These are phyloP conservation scores for Enteromius anoplus DNA, from an alignment of 2,797 vertebrate species.

Conservation along the genomic window DNA sequence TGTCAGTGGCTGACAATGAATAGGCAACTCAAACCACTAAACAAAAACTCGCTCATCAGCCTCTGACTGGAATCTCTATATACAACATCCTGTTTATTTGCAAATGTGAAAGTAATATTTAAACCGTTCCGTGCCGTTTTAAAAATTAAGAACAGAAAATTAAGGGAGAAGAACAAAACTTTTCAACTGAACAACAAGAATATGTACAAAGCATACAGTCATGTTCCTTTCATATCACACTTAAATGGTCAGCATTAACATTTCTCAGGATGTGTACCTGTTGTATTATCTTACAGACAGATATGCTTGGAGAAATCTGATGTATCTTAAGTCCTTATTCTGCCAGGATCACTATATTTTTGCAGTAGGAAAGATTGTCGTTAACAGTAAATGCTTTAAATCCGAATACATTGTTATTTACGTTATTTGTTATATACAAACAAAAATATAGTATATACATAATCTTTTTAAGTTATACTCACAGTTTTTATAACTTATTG, in stretches of 20 bases:
- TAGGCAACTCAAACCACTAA: not conserved
- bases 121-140: not conserved
- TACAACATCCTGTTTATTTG: not conserved
- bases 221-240: not conserved
- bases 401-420: conserved; percentile 71
- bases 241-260: not conserved
- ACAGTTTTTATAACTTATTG: conserved; percentile 61
- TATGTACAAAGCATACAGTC: not conserved
- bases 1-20: not conserved
- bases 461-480: conserved; percentile 64
- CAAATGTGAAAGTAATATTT: not conserved
- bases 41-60: not conserved
- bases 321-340: conserved; percentile 8
- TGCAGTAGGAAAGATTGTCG: conserved; percentile 74
- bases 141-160: not conserved
- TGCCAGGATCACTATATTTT: conserved; percentile 52
- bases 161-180: not conserved
- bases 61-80: not conserved
- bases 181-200: conserved; percentile 19
- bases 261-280: not conserved
- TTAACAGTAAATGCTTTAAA: conserved; percentile 75
- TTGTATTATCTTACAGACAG: not conserved
- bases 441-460: conserved; percentile 81
- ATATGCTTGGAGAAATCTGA: conserved; percentile 16
- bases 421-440: conserved; percentile 64